A percentile compares a stretch with the other conserved stretches of the same genome.
phyloP scores from a whole-genome alignment of 2,888 invertebrate species.

The Athalia rosae region DNA sequence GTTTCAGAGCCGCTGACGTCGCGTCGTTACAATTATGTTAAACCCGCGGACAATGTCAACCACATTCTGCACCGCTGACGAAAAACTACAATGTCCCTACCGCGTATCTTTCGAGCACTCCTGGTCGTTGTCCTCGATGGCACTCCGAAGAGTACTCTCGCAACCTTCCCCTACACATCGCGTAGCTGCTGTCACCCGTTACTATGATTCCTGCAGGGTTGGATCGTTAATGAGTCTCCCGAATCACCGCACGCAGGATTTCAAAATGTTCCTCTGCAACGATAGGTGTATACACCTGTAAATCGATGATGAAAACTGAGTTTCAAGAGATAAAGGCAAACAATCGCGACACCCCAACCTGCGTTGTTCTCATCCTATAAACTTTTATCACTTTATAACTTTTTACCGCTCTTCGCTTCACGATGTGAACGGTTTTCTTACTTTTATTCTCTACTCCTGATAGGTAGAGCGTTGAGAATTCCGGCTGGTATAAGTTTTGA shows the following conservation, averaged over 20 bases:
- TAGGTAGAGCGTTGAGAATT: not conserved
- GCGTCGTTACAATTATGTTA: slow-evolving; percentile 15
- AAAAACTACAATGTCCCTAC: slow-evolving; percentile 31
- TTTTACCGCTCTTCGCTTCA: not conserved
- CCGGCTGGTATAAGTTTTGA: not conserved
- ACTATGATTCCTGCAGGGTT: slow-evolving; percentile 36
- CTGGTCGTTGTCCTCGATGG: slow-evolving; percentile 27
- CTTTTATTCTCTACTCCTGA: not conserved
- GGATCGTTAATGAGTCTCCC: slow-evolving; percentile 20
- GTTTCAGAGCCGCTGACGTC: no score
- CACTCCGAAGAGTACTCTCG: slow-evolving; percentile 29
- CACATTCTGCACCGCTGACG: slow-evolving; percentile 32
- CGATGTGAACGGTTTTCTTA: not conserved
- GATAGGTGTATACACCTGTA: not conserved
- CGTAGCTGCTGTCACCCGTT: slow-evolving; percentile 28
- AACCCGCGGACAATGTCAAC: slow-evolving; percentile 40
- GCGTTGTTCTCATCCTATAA: not conserved
- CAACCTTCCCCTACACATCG: not conserved
- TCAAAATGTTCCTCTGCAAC: not conserved
- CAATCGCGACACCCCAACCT: not conserved
- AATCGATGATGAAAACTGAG: not conserved
- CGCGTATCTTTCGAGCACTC: not conserved
- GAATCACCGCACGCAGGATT: slow-evolving; percentile 10
- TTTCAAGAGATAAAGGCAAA: not conserved
- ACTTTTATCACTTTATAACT: slow-evolving; percentile 4